These are phyloP conservation scores for Boloria selene DNA, from an alignment of 2,888 invertebrate species.

Conservation along the genomic window DNA sequence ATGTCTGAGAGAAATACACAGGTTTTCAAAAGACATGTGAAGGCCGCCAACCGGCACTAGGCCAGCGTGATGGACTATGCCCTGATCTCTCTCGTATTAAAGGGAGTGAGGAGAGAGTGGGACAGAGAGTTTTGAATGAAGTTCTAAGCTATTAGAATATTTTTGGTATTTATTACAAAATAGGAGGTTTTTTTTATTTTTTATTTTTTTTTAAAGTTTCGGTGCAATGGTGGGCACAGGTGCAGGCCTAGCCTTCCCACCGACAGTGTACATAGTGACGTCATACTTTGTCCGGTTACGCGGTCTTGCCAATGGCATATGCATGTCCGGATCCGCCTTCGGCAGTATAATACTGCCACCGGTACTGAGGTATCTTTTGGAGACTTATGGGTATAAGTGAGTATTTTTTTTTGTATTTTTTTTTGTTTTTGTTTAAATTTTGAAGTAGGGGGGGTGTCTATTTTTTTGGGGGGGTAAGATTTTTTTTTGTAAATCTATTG, in stretches of 20 bases:
- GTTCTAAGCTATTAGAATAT: too few species aligned
- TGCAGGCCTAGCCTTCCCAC: slow-evolving; percentile 93
- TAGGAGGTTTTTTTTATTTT: slow-evolving; percentile 27
- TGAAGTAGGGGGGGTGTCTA: too few species aligned
- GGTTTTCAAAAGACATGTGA: too few species aligned
- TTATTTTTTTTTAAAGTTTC: slow-evolving; percentile 81
- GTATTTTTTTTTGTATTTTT: slow-evolving; percentile 38
- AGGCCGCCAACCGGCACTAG: too few species aligned
- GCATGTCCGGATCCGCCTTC: slow-evolving; percentile 93
- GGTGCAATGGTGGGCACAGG: slow-evolving; percentile 92
- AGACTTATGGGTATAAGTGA: slow-evolving; percentile 89
- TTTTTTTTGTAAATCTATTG: too few species aligned
- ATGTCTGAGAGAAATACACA: too few species aligned
- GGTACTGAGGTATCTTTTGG: slow-evolving; percentile 86
- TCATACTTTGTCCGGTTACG: slow-evolving; percentile 91
- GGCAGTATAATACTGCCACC: slow-evolving; percentile 94
- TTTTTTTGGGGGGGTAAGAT: not conserved
- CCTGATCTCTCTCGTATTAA: too few species aligned
- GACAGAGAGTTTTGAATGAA: too few species aligned
- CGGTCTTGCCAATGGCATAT: slow-evolving; percentile 93
- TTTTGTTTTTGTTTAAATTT: too few species aligned
- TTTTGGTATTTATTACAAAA: too few species aligned
- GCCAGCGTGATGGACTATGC: too few species aligned
- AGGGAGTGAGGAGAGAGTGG: too few species aligned
- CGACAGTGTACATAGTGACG: slow-evolving; percentile 94